Percentiles rank a stretch among this genome's conserved stretches.
These are phyloP conservation scores for Carcharodon carcharias DNA, from an alignment of 2,797 vertebrate species.

Conservation along the genomic window DNA sequence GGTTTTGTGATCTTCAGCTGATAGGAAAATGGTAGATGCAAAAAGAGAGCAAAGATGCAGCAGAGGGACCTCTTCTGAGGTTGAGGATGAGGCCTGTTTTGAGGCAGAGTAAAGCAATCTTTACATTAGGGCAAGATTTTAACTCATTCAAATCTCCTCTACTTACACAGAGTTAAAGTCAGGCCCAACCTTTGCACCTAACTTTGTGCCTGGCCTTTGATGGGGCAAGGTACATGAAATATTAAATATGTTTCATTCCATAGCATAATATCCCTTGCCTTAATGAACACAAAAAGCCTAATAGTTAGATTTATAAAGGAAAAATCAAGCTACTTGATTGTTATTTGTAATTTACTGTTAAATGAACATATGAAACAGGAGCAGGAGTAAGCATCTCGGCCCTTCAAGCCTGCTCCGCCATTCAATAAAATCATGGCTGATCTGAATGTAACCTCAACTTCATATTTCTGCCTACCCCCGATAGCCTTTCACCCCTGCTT, in stretches of 20 bases:
- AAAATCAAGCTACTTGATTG: not conserved
- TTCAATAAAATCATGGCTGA: too few species aligned
- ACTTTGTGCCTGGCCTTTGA: not conserved
- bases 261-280: not conserved
- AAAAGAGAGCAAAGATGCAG: not conserved
- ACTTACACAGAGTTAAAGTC: too few species aligned
- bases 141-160: not conserved
- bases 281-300: not conserved
- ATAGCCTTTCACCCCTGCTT: too few species aligned
- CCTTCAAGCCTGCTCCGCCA: too few species aligned
- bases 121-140: not conserved
- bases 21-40: not conserved
- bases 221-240: not conserved
- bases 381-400: too few species aligned
- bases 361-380: too few species aligned
- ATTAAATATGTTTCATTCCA: not conserved
- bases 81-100: not conserved
- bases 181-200: not conserved
- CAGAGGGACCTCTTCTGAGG: not conserved
- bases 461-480: too few species aligned
- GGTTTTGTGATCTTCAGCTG: not conserved
- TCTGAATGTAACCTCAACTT: too few species aligned
- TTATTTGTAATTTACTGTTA: not conserved
- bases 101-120: not conserved
- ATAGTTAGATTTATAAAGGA: not conserved